Evolutionary conservation across 2,888 invertebrate genomes (phyloP).

Genomic region (Euplagia quadripunctaria): DNA sequence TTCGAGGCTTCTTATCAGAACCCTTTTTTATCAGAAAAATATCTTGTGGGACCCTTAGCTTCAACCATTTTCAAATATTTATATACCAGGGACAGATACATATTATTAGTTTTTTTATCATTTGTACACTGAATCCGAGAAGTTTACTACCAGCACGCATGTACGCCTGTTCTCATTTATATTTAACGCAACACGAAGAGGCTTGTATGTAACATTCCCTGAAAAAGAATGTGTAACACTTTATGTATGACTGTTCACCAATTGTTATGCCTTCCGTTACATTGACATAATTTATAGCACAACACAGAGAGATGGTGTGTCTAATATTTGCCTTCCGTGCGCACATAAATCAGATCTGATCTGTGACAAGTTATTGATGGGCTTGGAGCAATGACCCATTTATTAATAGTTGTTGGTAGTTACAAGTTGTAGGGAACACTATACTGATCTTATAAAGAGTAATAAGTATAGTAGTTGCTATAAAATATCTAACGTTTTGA

Average conservation of each 20-base stretch:
- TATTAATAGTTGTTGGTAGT: background rate
- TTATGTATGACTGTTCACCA: background rate
- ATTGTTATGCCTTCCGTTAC: background rate
- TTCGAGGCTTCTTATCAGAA: background rate
- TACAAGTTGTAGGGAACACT: background rate
- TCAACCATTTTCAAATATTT: background rate
- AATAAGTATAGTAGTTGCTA: too few species aligned
- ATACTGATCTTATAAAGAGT: background rate
- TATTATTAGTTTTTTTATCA: background rate
- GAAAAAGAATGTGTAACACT: background rate
- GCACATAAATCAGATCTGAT: slow-evolving; percentile 9
- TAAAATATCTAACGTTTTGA: too few species aligned
- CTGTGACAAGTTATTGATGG: slow-evolving; percentile 34
- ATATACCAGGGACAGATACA: background rate
- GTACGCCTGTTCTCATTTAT: background rate
- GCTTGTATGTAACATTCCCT: background rate
- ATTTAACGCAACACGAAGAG: background rate
- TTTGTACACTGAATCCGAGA: background rate
- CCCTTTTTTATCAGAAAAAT: background rate
- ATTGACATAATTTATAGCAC: slow-evolving; percentile 11
- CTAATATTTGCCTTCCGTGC: slow-evolving; percentile 22
- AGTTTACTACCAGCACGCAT: background rate
- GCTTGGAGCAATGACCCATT: background rate
- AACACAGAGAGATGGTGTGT: slow-evolving; percentile 10
- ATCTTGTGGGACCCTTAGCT: background rate